A percentile compares a stretch with the other conserved stretches of the same genome.
These are phyloP conservation scores for Cyanoramphus novaezelandiae DNA, from an alignment of 2,113 vertebrate genomes.

Conservation along the genomic window DNA sequence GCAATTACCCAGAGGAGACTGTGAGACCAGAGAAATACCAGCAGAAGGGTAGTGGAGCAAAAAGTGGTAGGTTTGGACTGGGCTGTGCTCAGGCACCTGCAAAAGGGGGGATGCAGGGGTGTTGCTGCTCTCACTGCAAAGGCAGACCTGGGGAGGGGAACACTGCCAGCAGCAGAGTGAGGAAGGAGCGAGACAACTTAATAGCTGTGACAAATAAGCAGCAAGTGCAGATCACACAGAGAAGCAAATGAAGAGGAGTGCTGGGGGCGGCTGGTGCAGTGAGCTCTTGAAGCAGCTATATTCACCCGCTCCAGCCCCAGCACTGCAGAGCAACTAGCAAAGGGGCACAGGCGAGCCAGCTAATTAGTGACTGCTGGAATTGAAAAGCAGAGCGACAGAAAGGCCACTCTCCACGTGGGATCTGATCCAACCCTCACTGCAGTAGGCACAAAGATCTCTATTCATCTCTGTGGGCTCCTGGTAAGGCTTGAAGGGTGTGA, in stretches of 20 bases:
- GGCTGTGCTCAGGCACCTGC: not conserved
- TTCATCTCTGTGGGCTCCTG: not conserved
- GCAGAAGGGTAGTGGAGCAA: fast-evolving
- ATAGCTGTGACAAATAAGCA: not conserved
- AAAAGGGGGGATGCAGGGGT: not conserved
- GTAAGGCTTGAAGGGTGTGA: fast-evolving
- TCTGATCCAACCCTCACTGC: not conserved
- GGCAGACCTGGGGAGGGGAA: too few relatives aligned
- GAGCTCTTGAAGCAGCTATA: fast-evolving
- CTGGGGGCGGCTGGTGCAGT: fast-evolving
- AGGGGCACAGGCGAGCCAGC: not conserved
- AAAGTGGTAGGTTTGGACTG: not conserved
- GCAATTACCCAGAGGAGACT: not conserved
- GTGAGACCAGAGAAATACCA: not conserved
- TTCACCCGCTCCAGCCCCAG: not conserved
- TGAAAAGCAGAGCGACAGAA: not conserved
- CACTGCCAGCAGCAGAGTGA: fast-evolving
- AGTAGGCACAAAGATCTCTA: not conserved
- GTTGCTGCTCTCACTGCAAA: fast-evolving
- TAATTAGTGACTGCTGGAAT: not conserved
- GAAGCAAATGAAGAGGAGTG: not conserved
- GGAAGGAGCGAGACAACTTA: not conserved
- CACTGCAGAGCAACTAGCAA: not conserved
- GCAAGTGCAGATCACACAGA: not conserved
- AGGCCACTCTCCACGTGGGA: not conserved